Conservation (phyloP, 1,140 invertebrate genomes). For the Drosophila kepulauana region DNA sequence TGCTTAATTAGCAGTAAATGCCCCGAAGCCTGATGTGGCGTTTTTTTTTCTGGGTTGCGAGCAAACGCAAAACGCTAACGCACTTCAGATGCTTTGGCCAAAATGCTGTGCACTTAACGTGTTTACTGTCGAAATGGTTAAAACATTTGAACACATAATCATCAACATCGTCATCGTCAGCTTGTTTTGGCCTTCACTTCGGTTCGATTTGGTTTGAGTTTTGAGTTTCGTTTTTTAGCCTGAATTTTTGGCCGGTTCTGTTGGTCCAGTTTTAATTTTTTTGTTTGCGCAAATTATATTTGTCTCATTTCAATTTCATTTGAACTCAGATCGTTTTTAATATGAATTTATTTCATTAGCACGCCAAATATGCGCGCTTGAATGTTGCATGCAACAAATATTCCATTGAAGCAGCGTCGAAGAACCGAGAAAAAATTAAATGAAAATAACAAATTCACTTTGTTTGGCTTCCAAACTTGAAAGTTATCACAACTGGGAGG, state of each 20-base stretch:
- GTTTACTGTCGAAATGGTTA: not conserved
- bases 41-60: not conserved
- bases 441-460: conserved; percentile 12
- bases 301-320: conserved; percentile 11
- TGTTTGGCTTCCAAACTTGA: conserved; percentile 28
- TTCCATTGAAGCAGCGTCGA: not conserved
- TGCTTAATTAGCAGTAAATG: conserved; percentile 29
- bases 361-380: conserved; percentile 4
- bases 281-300: not conserved
- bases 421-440: not conserved
- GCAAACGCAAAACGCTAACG: not conserved
- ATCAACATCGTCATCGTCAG: not conserved
- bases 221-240: conserved; percentile 2
- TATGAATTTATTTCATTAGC: conserved; percentile 22
- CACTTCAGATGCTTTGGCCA: conserved; percentile 15
- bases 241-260: not conserved
- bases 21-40: not conserved
- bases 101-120: not conserved
- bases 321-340: not conserved
- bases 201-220: not conserved
- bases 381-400: conserved; percentile 35
- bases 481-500: conserved; percentile 17
- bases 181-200: conserved; percentile 26
- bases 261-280: not conserved
- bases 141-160: not conserved